phyloP scores from a whole-genome alignment of 2,888 invertebrate genomes.

The Micoletzkya japonica region DNA sequence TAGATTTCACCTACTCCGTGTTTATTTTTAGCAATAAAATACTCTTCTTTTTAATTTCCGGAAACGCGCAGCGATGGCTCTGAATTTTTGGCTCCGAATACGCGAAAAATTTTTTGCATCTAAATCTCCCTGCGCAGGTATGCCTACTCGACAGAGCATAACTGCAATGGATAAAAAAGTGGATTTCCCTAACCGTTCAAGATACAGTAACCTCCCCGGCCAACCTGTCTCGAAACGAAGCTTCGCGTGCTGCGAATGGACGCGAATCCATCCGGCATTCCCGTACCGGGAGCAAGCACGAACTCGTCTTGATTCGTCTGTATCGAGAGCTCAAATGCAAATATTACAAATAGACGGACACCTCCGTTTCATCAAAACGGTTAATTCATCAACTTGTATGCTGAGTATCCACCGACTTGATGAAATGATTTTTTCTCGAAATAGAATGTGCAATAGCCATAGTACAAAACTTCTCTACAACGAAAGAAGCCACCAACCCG shows the following conservation, averaged over 20 bases:
- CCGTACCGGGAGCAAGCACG: constrained; percentile 32
- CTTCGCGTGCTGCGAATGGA: constrained; percentile 16
- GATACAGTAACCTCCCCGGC: neutral
- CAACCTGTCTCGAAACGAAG: constrained; percentile 19
- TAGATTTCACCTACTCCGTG: too few species aligned
- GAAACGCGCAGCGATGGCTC: too few species aligned
- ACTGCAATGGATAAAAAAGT: neutral
- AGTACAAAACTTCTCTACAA: too few species aligned
- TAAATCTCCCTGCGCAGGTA: neutral
- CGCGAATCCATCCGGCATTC: constrained; percentile 9
- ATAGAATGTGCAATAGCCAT: too few species aligned
- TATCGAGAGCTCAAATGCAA: constrained; percentile 33
- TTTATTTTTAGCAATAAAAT: too few species aligned
- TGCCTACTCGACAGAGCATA: neutral
- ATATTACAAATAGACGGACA: neutral
- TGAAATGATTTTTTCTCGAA: too few species aligned
- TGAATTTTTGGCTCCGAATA: too few species aligned
- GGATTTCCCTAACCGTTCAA: neutral
- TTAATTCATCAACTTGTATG: neutral
- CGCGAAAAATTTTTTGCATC: too few species aligned
- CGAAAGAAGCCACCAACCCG: too few species aligned
- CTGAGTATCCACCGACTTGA: neutral
- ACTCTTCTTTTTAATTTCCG: too few species aligned
- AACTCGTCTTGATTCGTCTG: constrained; percentile 41
- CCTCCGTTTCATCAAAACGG: neutral